Base-by-base conservation (phyloP, 2,888 invertebrate genomes). In the Oscheius sp. region DNA sequence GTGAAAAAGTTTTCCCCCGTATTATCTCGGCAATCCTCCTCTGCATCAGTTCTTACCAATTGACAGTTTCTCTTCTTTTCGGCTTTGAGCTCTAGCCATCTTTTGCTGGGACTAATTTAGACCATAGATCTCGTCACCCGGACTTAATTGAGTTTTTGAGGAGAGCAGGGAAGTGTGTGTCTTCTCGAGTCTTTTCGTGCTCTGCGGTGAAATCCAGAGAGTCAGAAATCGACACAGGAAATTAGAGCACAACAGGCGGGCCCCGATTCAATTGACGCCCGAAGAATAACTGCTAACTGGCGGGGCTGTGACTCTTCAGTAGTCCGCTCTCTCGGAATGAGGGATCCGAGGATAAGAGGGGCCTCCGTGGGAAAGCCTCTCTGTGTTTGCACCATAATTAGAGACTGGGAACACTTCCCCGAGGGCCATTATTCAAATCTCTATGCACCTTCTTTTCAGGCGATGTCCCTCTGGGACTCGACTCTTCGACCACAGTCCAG, bases 401-500 rank as follows among this genome's bases (percentile, higher is more conserved):
- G 32, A 29, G 13, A 53, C n/a, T 32, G 58, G 51, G 66, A 66
- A 59, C 35, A 7, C 29, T 33, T 42, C 42, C 42, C 42, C 42
- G 42, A 42, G 42, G 42, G 42, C 42, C 7, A 42, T 42, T 42
- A 42, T 42, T 42, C 42, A 42, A 42, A 42, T 42, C 42, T 7
- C 21, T 21, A 21, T 42, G 4, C 7, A 42, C 42, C 42, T 42
- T 42, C 42, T 42, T 68, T 68, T 35, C 29, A 68, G 68, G 4
- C 11, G 1, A 35, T 68, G 68, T 35, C 10, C 55, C 21, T 35
- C 68, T 33, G 53, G 53, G 11, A 37, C 71, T 11, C 62, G 75
- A 1, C 66, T 82, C 71, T 82, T 74, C 74, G 82, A 82, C 72
- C 79, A 82, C 70, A 74, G 80, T 9, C 13, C 59, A 29, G 80